A percentile compares a stretch with the other conserved stretches of the same genome.
Evolutionary conservation across 2,113 vertebrate genomes (phyloP).

Genomic region (Rutilus rutilus): DNA sequence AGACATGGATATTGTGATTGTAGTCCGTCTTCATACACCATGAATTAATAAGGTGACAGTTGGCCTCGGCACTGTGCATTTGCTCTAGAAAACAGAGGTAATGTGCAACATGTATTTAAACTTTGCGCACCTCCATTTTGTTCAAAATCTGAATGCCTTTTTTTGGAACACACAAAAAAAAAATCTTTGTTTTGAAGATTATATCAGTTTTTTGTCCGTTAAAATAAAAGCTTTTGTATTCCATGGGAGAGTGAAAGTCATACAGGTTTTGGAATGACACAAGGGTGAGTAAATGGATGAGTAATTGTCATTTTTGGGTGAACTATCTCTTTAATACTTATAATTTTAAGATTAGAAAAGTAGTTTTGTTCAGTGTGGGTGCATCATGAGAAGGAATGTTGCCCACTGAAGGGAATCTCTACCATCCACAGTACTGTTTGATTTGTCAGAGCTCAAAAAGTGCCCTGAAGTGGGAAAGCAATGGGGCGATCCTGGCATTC

Average conservation of each 20-base stretch:
- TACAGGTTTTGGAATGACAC: not conserved
- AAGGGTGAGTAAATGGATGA: too few species aligned
- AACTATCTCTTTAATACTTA: not conserved
- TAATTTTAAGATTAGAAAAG: not conserved
- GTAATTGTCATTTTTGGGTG: not conserved
- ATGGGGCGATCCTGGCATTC: constrained; percentile 69
- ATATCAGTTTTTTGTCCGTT: too few species aligned
- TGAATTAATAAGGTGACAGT: not conserved
- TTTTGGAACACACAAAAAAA: not conserved
- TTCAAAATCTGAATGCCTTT: not conserved
- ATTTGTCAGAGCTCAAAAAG: constrained; percentile 66
- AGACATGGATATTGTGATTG: not conserved
- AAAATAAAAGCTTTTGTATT: too few species aligned
- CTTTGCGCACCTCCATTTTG: not conserved
- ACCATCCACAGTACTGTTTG: constrained; percentile 58
- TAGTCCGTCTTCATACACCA: not conserved
- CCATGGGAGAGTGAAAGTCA: not conserved
- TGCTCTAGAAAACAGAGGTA: not conserved
- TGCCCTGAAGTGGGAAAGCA: constrained; percentile 62
- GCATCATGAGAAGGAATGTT: not conserved
- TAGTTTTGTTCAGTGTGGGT: not conserved
- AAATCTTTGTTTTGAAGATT: not conserved
- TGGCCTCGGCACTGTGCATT: not conserved
- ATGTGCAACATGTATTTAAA: not conserved
- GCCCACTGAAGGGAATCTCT: constrained; percentile 50